Base-by-base conservation (phyloP, 2,888 invertebrate genomes). In the Limnephilus lunatus region DNA sequence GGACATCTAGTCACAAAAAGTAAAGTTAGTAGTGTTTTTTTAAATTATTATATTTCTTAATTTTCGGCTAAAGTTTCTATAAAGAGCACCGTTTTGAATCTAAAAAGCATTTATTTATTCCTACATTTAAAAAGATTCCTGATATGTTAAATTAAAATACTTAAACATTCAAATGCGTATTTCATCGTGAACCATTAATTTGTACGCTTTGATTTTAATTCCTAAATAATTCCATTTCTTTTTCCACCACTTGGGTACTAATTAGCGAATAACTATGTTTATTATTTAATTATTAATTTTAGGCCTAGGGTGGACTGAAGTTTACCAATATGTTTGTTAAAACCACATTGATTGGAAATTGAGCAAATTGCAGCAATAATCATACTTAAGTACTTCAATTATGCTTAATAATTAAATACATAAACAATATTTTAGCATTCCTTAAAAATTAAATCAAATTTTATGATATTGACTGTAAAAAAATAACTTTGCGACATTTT, bases 271-370 rank as follows among this genome's bases (percentile, higher is more conserved):
- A 68, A 68, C 25, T 68, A n/a, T 25, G 7, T 25, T 7, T 68
- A 68, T 68, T 68, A 9, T 68, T 68, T 68, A n/a, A 68, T 89
- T 81, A 89, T 89, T 81, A 81, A 89, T 35, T 81, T 89, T 35
- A 80, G n/a, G 25, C 25, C 81, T 68, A 68, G 25, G 93, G 93
- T 93, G 93, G 93, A 93, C 92, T 80, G 88, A 93, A 83, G 93
- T 92, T 93, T 93, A 93, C 93, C 93, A 93, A 32, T 82, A 32
- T 19, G 9, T 86, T n/a, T 32, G 53, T 31, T 80, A 32, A 44
- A 30, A 82, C 87, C 87, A 53, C 87, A 81, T 68, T 48, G 82
- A 81, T 80, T 39, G 91, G 91, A 68, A 30, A 90, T 44, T 85
- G 85, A 92, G 91, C 91, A 89, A 89, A 85, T 85, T 85, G 91